Evolutionary conservation across 2,888 invertebrate genomes (phyloP).

Genomic region (Margaritifera margaritifera): DNA sequence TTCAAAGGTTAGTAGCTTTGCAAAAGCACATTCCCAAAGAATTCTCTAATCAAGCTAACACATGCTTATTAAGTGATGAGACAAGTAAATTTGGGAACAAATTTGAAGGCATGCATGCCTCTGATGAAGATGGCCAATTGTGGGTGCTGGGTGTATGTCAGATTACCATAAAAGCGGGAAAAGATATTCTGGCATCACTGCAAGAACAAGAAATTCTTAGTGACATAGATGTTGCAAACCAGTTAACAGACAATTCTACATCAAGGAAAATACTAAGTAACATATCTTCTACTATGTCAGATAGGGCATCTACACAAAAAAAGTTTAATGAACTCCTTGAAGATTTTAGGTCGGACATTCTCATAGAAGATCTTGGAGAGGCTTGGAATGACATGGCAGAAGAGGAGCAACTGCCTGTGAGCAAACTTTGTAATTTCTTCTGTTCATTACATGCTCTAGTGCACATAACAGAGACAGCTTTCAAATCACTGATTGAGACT

Average conservation of each 20-base stretch:
- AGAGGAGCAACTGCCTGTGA: slow-evolving; percentile 8
- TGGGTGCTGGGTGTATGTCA: slow-evolving; percentile 2
- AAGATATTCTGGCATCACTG: slow-evolving; percentile 18
- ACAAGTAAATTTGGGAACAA: slow-evolving; percentile 25
- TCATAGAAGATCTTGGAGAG: slow-evolving; percentile 11
- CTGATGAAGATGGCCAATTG: background rate
- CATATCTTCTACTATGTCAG: slow-evolving; percentile 20
- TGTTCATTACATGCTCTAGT: slow-evolving; percentile 16
- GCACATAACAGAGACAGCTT: slow-evolving; percentile 11
- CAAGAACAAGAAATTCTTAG: slow-evolving; percentile 5
- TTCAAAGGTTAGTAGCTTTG: slow-evolving; percentile 17
- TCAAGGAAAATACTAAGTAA: slow-evolving; percentile 8
- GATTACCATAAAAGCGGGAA: slow-evolving; percentile 15
- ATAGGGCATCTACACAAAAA: slow-evolving; percentile 18
- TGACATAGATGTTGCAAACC: background rate
- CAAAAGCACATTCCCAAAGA: slow-evolving; percentile 28
- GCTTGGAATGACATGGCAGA: slow-evolving; percentile 7
- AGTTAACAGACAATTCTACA: too few relatives aligned
- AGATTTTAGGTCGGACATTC: slow-evolving; percentile 12
- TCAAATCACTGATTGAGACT: slow-evolving; percentile 3
- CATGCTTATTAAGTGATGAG: slow-evolving; percentile 22
- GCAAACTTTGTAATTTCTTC: slow-evolving; percentile 7
- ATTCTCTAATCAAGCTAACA: slow-evolving; percentile 14
- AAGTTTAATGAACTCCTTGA: slow-evolving; percentile 19
- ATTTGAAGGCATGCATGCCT: slow-evolving; percentile 18